phyloP scores from a whole-genome alignment of 2,113 vertebrate genomes.

The Eubucco bourcierii region DNA sequence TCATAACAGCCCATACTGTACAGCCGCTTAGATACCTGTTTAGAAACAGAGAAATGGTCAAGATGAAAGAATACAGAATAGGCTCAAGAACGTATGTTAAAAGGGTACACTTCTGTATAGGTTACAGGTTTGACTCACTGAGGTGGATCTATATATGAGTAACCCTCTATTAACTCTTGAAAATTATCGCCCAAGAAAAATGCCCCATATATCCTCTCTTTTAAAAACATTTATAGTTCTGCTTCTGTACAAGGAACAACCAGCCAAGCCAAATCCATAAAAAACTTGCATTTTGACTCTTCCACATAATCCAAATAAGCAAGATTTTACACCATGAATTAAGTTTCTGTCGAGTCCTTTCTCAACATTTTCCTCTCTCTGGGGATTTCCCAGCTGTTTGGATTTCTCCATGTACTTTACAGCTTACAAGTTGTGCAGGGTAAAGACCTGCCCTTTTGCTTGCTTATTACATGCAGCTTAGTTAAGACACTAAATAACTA shows the following conservation, averaged over 20 bases:
- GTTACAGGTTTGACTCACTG: background rate
- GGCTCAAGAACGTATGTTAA: background rate
- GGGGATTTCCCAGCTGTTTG: background rate
- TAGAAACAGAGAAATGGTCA: background rate
- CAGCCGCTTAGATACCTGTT: constrained; percentile 88
- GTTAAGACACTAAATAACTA: constrained; percentile 2
- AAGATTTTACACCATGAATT: background rate
- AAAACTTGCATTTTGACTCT: background rate
- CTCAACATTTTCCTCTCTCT: background rate
- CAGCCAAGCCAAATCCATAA: background rate
- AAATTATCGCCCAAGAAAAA: background rate
- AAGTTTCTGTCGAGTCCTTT: background rate
- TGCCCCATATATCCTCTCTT: background rate
- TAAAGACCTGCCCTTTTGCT: background rate
- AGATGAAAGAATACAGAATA: background rate
- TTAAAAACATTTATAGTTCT: background rate
- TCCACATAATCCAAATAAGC: background rate
- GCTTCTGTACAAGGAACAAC: background rate
- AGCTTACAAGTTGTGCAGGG: background rate
- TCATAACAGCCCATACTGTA: constrained; percentile 94
- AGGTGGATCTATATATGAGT: background rate
- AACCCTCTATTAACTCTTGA: background rate
- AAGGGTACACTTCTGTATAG: background rate
- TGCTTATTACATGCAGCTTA: background rate
- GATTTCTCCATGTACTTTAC: background rate